Evolutionary conservation across 2,797 vertebrate genomes (phyloP).

Genomic region (Lepus townsendii): DNA sequence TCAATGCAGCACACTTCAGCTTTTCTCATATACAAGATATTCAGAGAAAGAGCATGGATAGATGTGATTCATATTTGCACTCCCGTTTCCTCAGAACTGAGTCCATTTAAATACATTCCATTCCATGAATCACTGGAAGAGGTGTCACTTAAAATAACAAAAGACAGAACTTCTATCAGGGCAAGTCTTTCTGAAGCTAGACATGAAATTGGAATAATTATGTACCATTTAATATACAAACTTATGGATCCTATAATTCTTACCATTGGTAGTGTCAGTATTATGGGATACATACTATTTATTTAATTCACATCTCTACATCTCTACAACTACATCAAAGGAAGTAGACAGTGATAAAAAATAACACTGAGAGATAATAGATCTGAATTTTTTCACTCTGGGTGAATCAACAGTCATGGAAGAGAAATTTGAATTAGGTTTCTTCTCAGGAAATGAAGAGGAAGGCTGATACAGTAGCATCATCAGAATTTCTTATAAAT

Average conservation of each 20-base stretch:
- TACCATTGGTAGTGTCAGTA: not conserved
- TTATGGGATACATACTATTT: not conserved
- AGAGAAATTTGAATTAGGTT: not conserved
- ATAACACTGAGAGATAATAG: not conserved
- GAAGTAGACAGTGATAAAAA: not conserved
- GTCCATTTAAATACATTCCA: not conserved
- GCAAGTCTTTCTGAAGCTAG: not conserved
- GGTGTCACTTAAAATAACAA: not conserved
- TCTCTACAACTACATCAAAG: not conserved
- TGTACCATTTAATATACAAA: not conserved
- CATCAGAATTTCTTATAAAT: constrained; percentile 44
- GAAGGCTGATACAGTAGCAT: not conserved
- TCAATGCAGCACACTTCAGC: not conserved
- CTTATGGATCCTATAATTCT: not conserved
- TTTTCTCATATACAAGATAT: not conserved
- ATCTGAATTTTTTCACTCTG: not conserved
- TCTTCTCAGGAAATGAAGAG: not conserved
- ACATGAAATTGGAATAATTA: not conserved
- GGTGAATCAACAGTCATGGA: not conserved
- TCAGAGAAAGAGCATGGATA: not conserved
- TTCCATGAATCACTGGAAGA: not conserved
- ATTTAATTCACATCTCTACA: not conserved
- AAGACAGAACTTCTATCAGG: not conserved
- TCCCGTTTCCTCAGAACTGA: not conserved
- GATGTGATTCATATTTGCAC: not conserved